Base-by-base conservation (phyloP, 2,113 vertebrate genomes). In the Leptodactylus fuscus region DNA sequence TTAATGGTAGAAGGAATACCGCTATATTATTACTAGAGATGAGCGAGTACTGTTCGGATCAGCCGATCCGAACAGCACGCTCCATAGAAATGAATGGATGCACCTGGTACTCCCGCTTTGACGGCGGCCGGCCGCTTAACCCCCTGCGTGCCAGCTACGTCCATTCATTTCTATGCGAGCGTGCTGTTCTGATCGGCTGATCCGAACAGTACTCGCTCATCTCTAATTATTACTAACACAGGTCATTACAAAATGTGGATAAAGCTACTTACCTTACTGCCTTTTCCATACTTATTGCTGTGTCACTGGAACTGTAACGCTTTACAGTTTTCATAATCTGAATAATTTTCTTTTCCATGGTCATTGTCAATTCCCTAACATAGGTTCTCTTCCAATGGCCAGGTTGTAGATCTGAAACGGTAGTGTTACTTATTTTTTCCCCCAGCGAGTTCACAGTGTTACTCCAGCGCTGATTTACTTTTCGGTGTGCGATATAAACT, bases 321-420 rank as follows among this genome's bases (percentile, higher is more conserved):
- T 93, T 94, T 83, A 95, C 85, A 87, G 81, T 81, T 70, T 90
- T 88, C 27, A 96, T 91, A 18, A 94, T 88, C 32, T 34, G 92
- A 70, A 87, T 91, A 87, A 95, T 89, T 83, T 87, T 89, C 4
- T 88, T 87, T 84, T 87, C 90, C 83, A 93, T 90, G 85, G 87
- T 77, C 11, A 90, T 82, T 0, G 91, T 89, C 46, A 93, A 89
- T 82, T 93, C 94, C 18, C 78, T 86, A 60, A 98, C 94, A 85
- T 94, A 96, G 53, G 92, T 87, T 49, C 88, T 91, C 92, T 96
- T 99, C 97, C 97, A 98, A 81, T 94, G 91, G 11, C 94, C 95
- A n/a, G 65, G 86, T 16, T 91, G 87, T 55, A 27, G 90, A 71
- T 95, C 92, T 74, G 60, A 62, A 1, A 90, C 16, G 32, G 90